Conservation (phyloP, 2,888 invertebrate species). For the Caenorhabditis virilis region DNA sequence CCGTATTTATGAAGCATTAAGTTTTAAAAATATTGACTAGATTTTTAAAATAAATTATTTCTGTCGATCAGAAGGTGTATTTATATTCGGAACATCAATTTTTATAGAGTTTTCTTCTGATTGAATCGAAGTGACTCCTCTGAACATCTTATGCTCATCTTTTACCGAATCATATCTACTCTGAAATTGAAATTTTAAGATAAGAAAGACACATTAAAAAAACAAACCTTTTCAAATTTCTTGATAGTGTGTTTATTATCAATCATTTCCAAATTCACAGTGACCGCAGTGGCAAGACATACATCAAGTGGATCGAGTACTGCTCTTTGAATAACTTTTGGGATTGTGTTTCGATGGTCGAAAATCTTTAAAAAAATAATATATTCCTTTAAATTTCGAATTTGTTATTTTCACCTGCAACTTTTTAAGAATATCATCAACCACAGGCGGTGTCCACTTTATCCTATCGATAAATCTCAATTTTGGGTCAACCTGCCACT, state of each 20-base stretch:
- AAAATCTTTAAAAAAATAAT: conserved; percentile 80
- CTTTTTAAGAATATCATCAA: conserved; percentile 96
- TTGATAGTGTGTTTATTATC: conserved; percentile 27
- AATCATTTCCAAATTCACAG: conserved; percentile 25
- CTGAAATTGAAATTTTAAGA: neutral
- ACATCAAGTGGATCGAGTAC: conserved; percentile 96
- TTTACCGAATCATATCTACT: neutral
- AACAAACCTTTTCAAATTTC: conserved; percentile 25
- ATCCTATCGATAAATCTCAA: conserved; percentile 65
- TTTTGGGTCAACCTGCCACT: conserved; percentile 92
- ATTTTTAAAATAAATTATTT: neutral
- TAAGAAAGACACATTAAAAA: neutral
- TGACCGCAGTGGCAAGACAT: conserved; percentile 75
- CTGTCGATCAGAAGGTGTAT: neutral
- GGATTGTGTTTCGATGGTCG: conserved; percentile 95
- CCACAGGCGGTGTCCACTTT: conserved; percentile 88
- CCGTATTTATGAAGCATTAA: no score
- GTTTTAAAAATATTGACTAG: no score
- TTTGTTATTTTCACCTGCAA: conserved; percentile 71
- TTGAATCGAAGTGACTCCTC: no score
- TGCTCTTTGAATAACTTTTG: conserved; percentile 98
- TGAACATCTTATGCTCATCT: neutral
- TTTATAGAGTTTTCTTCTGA: conserved; percentile 1
- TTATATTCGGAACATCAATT: neutral
- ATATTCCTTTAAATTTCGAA: neutral